These are phyloP conservation scores for Uromys caudimaculatus DNA, from an alignment of 2,797 vertebrate species.

Conservation along the genomic window DNA sequence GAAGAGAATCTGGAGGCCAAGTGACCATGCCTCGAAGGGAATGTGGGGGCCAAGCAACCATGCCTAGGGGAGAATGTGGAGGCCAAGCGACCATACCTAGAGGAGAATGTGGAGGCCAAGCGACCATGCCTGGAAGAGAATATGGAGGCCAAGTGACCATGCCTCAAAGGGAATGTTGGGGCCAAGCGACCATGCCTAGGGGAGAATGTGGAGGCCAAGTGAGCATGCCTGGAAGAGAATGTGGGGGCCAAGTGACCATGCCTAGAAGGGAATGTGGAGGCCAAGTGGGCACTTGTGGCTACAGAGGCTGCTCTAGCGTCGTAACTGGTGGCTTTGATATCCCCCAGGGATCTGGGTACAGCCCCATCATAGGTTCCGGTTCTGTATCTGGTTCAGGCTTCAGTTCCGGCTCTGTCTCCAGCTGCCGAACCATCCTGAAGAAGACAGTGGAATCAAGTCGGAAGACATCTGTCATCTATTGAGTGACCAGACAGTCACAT, in stretches of 20 bases:
- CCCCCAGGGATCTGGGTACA: neutral
- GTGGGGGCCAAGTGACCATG: rapidly evolving
- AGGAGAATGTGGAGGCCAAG: neutral
- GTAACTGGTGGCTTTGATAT: conserved; percentile 58
- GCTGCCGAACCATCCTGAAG: conserved; percentile 73
- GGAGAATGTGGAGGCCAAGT: neutral
- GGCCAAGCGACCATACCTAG: neutral
- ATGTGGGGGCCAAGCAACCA: rapidly evolving
- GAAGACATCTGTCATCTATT: conserved; percentile 74
- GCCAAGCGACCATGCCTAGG: neutral
- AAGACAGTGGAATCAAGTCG: conserved; percentile 76
- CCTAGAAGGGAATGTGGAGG: neutral
- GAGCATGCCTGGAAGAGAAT: neutral
- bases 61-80: neutral
- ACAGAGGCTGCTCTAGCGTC: conserved; percentile 41
- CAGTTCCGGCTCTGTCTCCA: conserved; percentile 33
- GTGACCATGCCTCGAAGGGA: neutral
- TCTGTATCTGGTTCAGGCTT: conserved; percentile 60
- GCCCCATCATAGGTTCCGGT: neutral
- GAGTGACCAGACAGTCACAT: neutral
- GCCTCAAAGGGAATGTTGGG: neutral
- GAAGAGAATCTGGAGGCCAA: neutral
- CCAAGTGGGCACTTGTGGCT: conserved; percentile 16
- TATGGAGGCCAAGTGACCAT: neutral
- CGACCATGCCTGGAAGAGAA: neutral